A percentile compares a stretch with the other conserved stretches of the same genome.
Conservation (phyloP, 2,888 invertebrate species). For the Holacanthella duospinosa region DNA sequence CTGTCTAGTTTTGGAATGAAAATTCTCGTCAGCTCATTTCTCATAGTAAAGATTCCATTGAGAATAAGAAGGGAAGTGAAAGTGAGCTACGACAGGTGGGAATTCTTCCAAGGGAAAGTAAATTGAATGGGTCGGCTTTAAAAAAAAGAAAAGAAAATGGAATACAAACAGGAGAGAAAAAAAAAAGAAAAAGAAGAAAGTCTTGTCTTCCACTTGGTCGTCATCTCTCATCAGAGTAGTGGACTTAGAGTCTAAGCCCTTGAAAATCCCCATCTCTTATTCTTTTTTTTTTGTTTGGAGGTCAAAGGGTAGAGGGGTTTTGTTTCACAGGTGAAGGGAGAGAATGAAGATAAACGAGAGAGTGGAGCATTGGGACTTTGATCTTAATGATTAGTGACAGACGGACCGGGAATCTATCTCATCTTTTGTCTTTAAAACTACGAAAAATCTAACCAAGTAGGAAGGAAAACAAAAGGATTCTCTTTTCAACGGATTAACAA, state of each 20-base stretch:
- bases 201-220: not conserved
- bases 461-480: not conserved
- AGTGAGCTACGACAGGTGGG: conserved; percentile 1
- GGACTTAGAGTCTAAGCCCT: not conserved
- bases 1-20: too few relatives aligned
- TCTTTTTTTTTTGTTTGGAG: conserved; percentile 5
- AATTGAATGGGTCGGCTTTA: not conserved
- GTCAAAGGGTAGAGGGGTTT: not conserved
- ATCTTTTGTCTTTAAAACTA: too few relatives aligned
- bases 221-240: too few relatives aligned
- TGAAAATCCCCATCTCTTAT: not conserved
- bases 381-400: conserved; percentile 3
- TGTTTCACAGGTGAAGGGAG: conserved; percentile 3
- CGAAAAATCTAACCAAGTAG: not conserved
- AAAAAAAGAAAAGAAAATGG: not conserved
- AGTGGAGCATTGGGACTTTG: not conserved
- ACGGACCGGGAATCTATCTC: not conserved
- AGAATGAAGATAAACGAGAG: conserved; percentile 1
- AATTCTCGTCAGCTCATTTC: too few relatives aligned
- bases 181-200: conserved; percentile 1
- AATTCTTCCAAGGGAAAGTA: not conserved
- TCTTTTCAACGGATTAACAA: not conserved
- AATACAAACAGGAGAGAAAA: conserved; percentile 7
- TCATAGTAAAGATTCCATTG: too few relatives aligned
- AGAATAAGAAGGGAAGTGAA: too few relatives aligned